Conservation (phyloP, 2,113 vertebrate genomes). For the Arizona elegans region DNA sequence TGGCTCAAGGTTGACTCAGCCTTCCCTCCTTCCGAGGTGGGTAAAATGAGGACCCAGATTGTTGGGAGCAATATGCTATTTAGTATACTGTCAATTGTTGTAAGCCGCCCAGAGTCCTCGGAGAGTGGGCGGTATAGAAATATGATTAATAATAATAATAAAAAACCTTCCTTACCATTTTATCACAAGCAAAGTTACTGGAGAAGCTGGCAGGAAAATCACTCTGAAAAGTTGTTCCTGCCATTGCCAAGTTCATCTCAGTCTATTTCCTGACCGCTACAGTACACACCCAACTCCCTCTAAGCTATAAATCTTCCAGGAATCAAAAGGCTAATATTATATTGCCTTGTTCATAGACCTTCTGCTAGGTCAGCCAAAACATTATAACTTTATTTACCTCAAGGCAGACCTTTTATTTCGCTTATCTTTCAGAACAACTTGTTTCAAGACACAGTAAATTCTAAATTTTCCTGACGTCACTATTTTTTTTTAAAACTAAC, state of each 20-base stretch:
- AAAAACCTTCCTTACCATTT: neutral
- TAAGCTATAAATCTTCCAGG: slow-evolving; percentile 5
- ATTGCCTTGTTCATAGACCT: slow-evolving; percentile 8
- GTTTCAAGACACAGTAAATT: neutral
- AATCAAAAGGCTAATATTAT: neutral
- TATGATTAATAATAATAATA: no score
- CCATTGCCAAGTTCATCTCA: slow-evolving; percentile 27
- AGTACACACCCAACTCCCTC: neutral
- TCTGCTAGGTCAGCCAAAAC: slow-evolving; percentile 28
- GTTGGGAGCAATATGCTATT: no score
- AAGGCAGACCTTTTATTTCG: slow-evolving; percentile 5
- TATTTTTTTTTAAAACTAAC: neutral
- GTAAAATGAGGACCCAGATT: no score
- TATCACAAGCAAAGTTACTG: neutral
- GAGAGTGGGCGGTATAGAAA: no score
- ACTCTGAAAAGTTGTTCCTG: neutral
- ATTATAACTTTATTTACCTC: neutral
- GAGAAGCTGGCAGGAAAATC: neutral
- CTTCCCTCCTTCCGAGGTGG: no score
- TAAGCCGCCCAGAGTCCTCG: no score
- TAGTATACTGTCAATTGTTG: no score
- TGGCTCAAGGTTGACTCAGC: no score
- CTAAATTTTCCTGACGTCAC: slow-evolving; percentile 31
- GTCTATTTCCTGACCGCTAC: slow-evolving; percentile 26
- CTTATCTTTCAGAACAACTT: slow-evolving; percentile 23